phyloP scores from a whole-genome alignment of 2,113 vertebrate species.

The Lethenteron reissneri region DNA sequence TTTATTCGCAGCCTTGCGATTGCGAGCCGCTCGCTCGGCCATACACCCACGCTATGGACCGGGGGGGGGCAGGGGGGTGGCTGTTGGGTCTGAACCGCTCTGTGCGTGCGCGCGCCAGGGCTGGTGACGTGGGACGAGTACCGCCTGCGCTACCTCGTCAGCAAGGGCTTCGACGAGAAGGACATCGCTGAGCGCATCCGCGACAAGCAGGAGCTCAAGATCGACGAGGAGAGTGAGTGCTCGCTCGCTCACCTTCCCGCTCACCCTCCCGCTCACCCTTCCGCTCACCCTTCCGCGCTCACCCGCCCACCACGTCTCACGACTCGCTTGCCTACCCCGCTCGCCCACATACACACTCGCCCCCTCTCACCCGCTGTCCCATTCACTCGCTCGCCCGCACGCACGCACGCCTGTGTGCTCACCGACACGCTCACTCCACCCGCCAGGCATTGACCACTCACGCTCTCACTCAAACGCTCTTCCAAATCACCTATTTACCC shows the following conservation, averaged over 20 bases:
- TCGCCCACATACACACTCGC: background rate
- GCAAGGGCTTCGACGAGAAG: conserved; percentile 4
- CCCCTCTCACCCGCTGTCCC: no score
- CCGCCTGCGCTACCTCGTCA: conserved; percentile 4
- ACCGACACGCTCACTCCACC: no score
- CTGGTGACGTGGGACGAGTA: conserved; percentile 3
- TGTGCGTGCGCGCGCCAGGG: background rate
- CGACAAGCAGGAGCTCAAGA: conserved; percentile 1
- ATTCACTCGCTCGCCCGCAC: no score
- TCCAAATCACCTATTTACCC: no score
- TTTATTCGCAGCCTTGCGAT: no score
- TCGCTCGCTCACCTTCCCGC: background rate
- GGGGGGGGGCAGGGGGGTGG: no score
- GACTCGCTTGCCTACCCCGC: background rate
- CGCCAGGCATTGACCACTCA: no score
- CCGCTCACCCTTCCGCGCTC: background rate
- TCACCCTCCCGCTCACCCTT: background rate
- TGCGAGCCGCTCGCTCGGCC: no score
- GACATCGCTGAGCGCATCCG: background rate
- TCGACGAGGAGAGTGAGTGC: conserved; percentile 1
- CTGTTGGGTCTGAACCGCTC: no score
- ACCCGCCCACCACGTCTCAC: background rate
- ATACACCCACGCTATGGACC: no score
- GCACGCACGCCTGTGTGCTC: no score
- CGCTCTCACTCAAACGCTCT: no score